Base-by-base conservation (phyloP, 2,888 invertebrate species). In the Petrophora chlorosata region DNA sequence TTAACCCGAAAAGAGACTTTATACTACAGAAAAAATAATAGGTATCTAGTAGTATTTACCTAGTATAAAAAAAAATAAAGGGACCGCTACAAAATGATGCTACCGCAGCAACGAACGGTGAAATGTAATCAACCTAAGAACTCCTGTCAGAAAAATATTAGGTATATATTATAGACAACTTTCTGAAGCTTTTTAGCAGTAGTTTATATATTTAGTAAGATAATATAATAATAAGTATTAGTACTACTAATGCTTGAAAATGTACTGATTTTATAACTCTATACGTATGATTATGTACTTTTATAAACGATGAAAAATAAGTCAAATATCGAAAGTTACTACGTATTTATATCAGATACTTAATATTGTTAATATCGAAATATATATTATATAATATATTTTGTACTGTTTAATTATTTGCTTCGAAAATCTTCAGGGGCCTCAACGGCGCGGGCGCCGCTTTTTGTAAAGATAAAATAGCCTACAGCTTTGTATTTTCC, bases 401-500 rank as follows among this genome's bases (percentile, higher is more conserved):
- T 41, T 45, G 23, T 41, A 38, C 30, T 35, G 22, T 51, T 35
- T 25, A 35, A 52, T 42, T 54, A 38, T 52, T 47, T 38, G 42
- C 34, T 49, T 38, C 15, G 22, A 19, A 34, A 32, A 25, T 19
- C 16, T 40, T 42, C 61, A 56, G 73, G 79, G 79, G 80, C 73
- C 73, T 61, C 14, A 36, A 59, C 72, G 76, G 85, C 80, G 89
- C 89, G 64, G 88, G 89, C 89, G 88, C 84, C 73, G 77, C 71
- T 53, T 39, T 34, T 43, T 38, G 10, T 43, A 39, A 22, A 56
- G 19, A 5, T 35, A 73, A 93, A 94, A 95, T 94, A 94, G 67
- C 92, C 91, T 76, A 93, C 93, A 61, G 92, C 63, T 67, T 64
- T 87, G 59, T 73, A 67, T 61, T 67, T 93, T 92, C 73, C 93